Percentiles rank a stretch among this genome's conserved stretches.
These are phyloP conservation scores for Sebastes hubbsi DNA, from an alignment of 2,797 vertebrate species.

Conservation along the genomic window DNA sequence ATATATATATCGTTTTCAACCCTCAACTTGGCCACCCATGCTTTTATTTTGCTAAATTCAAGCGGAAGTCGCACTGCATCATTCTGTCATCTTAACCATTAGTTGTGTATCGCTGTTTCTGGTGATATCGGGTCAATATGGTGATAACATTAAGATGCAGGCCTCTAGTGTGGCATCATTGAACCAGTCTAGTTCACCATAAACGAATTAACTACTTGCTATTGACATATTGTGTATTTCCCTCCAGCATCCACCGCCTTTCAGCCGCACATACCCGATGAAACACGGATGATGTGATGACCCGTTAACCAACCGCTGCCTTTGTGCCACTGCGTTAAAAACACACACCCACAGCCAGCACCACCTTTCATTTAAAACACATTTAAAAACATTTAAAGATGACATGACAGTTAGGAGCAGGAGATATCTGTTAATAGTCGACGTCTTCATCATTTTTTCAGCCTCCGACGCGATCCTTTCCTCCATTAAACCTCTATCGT, in stretches of 20 bases:
- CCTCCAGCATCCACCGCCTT: accelerated
- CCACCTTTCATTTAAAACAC: too few species aligned
- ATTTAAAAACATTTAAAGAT: background rate
- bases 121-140: constrained; percentile 33
- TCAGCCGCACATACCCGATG: background rate
- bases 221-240: accelerated
- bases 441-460: background rate
- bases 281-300: background rate
- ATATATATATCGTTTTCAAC: too few species aligned
- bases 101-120: background rate
- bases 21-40: background rate
- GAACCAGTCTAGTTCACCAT: background rate
- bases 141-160: background rate
- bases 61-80: background rate
- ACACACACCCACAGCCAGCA: background rate
- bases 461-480: constrained; percentile 16
- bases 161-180: constrained; percentile 17
- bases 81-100: accelerated
- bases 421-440: background rate
- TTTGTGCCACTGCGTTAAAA: constrained; percentile 51
- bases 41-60: constrained; percentile 38
- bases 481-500: background rate
- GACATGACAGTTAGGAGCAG: accelerated
- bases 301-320: constrained; percentile 1
- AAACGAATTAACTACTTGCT: accelerated